A percentile compares a stretch with the other conserved stretches of the same genome.
phyloP scores from a whole-genome alignment of 2,113 vertebrate genomes.

The Mungos mungo region DNA sequence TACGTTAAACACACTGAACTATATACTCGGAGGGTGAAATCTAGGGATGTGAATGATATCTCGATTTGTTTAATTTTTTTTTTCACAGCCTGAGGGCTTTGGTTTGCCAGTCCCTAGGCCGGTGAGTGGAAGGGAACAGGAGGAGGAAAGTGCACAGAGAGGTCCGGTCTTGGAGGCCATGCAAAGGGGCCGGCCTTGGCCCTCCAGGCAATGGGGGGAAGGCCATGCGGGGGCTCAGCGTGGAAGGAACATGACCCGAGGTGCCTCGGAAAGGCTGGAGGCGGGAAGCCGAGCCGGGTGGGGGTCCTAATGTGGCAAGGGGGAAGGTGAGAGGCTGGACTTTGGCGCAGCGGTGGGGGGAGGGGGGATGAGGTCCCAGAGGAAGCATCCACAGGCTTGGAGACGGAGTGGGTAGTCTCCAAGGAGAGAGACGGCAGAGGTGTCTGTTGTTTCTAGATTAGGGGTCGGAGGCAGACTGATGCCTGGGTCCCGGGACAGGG shows the following conservation, averaged over 20 bases:
- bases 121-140: accelerated
- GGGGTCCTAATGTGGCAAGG: accelerated
- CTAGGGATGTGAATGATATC: neutral
- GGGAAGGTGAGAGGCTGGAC: too few species aligned
- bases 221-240: neutral
- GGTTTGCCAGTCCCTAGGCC: neutral
- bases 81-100: neutral
- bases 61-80: neutral
- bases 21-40: neutral
- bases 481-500: neutral
- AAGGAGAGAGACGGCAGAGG: neutral
- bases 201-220: neutral
- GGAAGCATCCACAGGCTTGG: neutral
- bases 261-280: neutral
- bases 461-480: accelerated
- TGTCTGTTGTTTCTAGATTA: neutral
- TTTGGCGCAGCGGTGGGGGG: accelerated
- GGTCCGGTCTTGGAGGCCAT: accelerated
- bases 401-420: neutral
- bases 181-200: neutral
- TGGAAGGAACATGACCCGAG: neutral
- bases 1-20: neutral
- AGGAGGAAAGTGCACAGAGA: accelerated
- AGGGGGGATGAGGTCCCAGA: accelerated
- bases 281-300: neutral